Conservation (phyloP, 2,888 invertebrate genomes). For the Agrypnus murinus region DNA sequence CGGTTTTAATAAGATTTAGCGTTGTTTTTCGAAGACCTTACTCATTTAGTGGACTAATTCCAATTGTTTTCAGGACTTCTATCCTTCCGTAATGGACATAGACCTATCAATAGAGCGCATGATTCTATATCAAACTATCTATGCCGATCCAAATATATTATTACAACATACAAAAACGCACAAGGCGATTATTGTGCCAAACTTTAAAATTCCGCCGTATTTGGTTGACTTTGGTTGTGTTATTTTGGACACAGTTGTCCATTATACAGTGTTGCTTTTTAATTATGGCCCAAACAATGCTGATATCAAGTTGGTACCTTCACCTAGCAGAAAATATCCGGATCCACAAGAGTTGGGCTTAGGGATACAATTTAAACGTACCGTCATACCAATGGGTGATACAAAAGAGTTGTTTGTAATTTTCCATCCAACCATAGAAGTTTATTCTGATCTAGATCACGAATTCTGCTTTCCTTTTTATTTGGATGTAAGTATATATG, state of each 20-base stretch:
- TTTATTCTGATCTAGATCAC: conserved; percentile 70
- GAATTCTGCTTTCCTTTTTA: conserved; percentile 70
- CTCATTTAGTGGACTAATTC: too few species aligned
- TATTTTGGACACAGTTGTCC: conserved; percentile 70
- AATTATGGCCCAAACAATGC: conserved; percentile 75
- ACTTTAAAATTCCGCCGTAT: conserved; percentile 73
- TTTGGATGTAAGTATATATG: conserved; percentile 72
- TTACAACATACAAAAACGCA: conserved; percentile 61
- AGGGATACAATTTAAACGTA: conserved; percentile 64
- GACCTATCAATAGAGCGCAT: conserved; percentile 77
- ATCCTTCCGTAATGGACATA: conserved; percentile 76
- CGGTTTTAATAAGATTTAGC: too few species aligned
- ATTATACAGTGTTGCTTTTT: conserved; percentile 71
- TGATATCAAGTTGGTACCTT: conserved; percentile 68
- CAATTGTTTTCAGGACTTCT: conserved; percentile 69
- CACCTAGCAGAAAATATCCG: conserved; percentile 52
- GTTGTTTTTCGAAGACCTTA: too few species aligned
- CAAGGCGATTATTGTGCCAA: conserved; percentile 70
- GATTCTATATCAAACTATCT: conserved; percentile 72
- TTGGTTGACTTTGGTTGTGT: conserved; percentile 76
- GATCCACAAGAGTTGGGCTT: conserved; percentile 63
- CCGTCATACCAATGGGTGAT: conserved; percentile 72
- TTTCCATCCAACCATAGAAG: conserved; percentile 72
- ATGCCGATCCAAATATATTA: conserved; percentile 69
- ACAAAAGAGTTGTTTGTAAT: conserved; percentile 72